Conservation (phyloP, 2,113 vertebrate species). For the Lynx canadensis region DNA sequence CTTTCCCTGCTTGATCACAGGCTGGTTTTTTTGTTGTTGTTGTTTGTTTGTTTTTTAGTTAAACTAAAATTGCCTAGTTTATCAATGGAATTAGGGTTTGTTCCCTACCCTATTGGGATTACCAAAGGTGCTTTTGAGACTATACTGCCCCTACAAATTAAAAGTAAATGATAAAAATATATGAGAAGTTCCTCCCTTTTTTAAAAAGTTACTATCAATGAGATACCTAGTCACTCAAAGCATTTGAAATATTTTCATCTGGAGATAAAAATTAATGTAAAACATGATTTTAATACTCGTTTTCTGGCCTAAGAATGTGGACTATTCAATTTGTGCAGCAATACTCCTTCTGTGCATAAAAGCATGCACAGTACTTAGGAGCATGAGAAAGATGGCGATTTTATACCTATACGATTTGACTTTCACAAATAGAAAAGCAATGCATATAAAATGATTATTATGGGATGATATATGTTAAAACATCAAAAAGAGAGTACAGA, state of each 20-base stretch:
- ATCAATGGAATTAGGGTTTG: neutral
- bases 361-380: neutral
- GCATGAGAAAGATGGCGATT: neutral
- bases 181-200: neutral
- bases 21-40: neutral
- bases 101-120: neutral
- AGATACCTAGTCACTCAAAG: neutral
- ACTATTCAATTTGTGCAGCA: neutral
- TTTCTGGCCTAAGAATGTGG: neutral
- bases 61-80: neutral
- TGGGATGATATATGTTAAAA: neutral
- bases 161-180: constrained; percentile 30
- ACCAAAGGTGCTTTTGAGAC: neutral
- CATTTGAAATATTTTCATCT: neutral
- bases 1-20: neutral
- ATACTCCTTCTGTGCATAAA: neutral
- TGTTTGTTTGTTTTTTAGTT: neutral
- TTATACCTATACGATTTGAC: neutral
- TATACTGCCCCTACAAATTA: neutral
- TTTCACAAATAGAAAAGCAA: neutral
- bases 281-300: neutral
- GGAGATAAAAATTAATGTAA: constrained; percentile 42
- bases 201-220: constrained; percentile 28
- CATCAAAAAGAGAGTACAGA: neutral
- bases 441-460: neutral